Evolutionary conservation across 2,888 invertebrate genomes (phyloP).

Genomic region (Mechanitis messenoides): DNA sequence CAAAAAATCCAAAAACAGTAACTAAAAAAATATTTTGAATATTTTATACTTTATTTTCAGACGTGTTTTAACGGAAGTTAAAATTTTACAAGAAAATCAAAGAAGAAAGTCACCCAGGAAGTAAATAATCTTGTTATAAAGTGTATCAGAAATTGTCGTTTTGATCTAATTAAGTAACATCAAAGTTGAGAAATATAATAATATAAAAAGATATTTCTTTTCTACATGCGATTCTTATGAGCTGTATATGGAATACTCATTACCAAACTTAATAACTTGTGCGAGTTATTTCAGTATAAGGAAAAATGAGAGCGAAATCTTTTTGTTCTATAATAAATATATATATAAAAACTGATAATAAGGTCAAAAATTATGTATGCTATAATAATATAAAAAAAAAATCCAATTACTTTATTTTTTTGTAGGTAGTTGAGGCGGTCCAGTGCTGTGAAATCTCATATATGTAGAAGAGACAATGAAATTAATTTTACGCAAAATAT

Average conservation of each 20-base stretch:
- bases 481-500: too few relatives aligned
- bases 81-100: neutral
- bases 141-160: conserved; percentile 1
- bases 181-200: conserved; percentile 2
- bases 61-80: neutral
- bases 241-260: conserved; percentile 5
- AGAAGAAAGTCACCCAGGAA: neutral
- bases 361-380: too few relatives aligned
- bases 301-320: neutral
- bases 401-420: too few relatives aligned
- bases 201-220: neutral
- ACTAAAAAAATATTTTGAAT: too few relatives aligned
- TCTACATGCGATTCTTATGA: conserved; percentile 2
- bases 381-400: too few relatives aligned
- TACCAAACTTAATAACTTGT: neutral
- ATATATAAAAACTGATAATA: too few relatives aligned
- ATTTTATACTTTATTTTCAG: too few relatives aligned
- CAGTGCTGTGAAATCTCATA: too few relatives aligned
- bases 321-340: neutral
- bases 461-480: too few relatives aligned
- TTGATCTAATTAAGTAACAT: conserved; percentile 2
- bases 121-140: conserved; percentile 3
- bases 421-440: too few relatives aligned
- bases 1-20: too few relatives aligned
- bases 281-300: neutral